phyloP scores from a whole-genome alignment of 1,140 invertebrate genomes.

The Orussus abietinus region DNA sequence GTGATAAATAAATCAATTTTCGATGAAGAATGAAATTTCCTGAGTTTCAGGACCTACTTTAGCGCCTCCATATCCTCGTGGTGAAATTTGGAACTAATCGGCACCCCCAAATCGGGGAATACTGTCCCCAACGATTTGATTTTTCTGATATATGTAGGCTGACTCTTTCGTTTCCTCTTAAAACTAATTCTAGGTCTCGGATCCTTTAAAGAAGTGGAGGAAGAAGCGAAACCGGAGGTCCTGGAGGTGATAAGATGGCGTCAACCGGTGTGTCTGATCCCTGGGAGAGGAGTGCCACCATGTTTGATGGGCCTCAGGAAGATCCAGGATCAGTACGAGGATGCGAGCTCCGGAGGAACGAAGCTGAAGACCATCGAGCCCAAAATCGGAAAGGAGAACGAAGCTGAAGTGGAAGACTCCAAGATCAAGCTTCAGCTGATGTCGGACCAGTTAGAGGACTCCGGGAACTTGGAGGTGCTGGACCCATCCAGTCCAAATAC shows the following conservation, averaged over 20 bases:
- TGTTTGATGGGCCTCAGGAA: slow-evolving; percentile 6
- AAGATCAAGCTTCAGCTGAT: not conserved
- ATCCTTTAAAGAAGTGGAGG: not conserved
- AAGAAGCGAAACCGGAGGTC: slow-evolving; percentile 3
- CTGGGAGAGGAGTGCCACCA: not conserved
- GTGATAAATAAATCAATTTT: too few relatives aligned
- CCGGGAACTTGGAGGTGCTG: not conserved
- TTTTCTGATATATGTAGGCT: too few relatives aligned
- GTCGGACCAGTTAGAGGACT: not conserved
- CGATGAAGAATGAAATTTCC: too few relatives aligned
- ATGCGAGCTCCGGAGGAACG: not conserved
- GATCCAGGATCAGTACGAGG: slow-evolving; percentile 11
- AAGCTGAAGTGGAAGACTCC: not conserved
- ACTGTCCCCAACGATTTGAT: too few relatives aligned
- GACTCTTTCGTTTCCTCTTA: too few relatives aligned
- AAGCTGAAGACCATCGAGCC: not conserved
- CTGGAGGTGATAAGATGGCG: slow-evolving; percentile 23
- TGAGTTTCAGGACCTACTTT: too few relatives aligned
- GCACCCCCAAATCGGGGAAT: too few relatives aligned
- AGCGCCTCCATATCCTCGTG: too few relatives aligned
- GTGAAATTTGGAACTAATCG: too few relatives aligned
- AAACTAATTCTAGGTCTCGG: too few relatives aligned
- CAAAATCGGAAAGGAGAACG: not conserved
- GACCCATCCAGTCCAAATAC: too few relatives aligned
- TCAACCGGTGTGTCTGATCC: slow-evolving; percentile 24